Conservation (phyloP, 2,113 vertebrate genomes). For the Cyphomyrus discorhynchus region DNA sequence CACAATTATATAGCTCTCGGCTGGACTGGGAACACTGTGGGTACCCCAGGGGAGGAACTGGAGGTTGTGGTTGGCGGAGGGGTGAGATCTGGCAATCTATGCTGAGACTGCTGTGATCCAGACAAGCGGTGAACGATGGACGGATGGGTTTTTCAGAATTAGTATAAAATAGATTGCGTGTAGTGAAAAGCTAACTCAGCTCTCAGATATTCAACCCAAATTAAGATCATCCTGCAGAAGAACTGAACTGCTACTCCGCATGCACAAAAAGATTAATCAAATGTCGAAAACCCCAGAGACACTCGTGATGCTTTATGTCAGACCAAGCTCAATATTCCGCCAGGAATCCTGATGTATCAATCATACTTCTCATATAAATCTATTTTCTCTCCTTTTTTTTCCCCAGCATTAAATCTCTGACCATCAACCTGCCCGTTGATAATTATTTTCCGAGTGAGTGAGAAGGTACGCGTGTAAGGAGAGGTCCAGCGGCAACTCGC, state of each 20-base stretch:
- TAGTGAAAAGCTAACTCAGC: background rate
- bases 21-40: background rate
- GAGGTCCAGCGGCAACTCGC: background rate
- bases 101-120: background rate
- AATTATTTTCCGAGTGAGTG: background rate
- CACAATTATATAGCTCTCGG: background rate
- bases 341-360: background rate
- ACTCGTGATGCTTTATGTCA: background rate
- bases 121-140: background rate
- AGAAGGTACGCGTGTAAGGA: no score
- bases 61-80: background rate
- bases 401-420: background rate
- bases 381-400: background rate
- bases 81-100: background rate
- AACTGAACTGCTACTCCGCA: background rate
- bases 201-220: background rate
- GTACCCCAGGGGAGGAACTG: background rate
- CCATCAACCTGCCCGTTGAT: background rate
- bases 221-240: background rate
- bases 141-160: background rate
- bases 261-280: background rate
- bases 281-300: background rate
- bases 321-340: background rate
- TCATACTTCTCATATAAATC: background rate
- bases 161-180: background rate